Evolutionary conservation across 2,888 invertebrate species (phyloP), one percentile per base, ranked within the genome.

Genomic region (Drosophila leonis): DNA sequence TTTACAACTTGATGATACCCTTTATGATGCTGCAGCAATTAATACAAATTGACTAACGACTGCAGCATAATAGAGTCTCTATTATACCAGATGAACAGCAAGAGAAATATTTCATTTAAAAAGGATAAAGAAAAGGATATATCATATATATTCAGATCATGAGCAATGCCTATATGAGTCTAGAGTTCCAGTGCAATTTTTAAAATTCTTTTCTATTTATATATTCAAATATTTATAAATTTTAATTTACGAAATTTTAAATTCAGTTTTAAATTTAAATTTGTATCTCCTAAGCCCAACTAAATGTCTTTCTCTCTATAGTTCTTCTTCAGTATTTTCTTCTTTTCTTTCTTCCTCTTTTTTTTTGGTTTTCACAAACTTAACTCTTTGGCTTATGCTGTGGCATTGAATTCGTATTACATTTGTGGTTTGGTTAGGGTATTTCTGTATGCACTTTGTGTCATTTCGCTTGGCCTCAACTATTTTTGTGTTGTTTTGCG

Each of bases 401-500:
- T n/a, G 46, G 2, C 10, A 20, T 46, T 27, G 1, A 24, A 15
- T 29, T 31, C 31, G 10, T 7, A 18, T 13, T 33, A 51, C 20
- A 15, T 33, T 35, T 51, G 33, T 20, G 20, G 35, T 6, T 24
- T 24, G 35, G 24, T 15, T 37, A 49, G 49, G 18, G 49, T 49
- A 49, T 67, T 67, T 54, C 8, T 18, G 31, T 35, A 6, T 27
- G 33, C 67, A 69, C 20, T 61, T 62, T 46, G 24, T 15, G 20
- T 18, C 44, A 46, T 49, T 52, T 4, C 20, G 27, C 33, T 44
- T 39, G 31, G 48, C 20, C 51, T 13, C 49, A 54, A 62, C 18
- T 31, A 52, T 77, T 76, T 74, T 72, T 65, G 60, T 86, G 71
- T 72, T 62, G 56, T 65, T 65, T 65, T 64, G 72, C 63, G 73